A percentile compares a stretch with the other conserved stretches of the same genome.
phyloP scores from a whole-genome alignment of 2,113 vertebrate species.

The Cairina moschata region DNA sequence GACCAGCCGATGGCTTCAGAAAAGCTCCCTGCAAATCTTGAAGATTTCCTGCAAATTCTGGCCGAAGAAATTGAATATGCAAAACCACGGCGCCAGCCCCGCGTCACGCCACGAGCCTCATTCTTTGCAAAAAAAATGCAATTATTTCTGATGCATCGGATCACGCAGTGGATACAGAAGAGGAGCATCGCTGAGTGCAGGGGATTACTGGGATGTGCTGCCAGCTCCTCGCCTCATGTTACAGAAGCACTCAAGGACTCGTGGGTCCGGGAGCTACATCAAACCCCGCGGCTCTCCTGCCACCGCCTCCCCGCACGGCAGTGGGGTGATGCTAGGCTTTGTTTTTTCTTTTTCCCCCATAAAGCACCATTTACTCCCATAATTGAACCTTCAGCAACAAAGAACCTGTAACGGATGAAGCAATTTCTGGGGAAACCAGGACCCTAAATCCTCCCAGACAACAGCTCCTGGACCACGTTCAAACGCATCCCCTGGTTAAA shows the following conservation, averaged over 20 bases:
- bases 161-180: not conserved
- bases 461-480: not conserved
- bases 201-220: not conserved
- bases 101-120: not conserved
- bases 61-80: not conserved
- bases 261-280: accelerated
- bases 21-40: not conserved
- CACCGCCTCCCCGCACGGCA: accelerated
- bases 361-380: not conserved
- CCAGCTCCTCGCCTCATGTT: not conserved
- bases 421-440: not conserved
- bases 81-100: not conserved
- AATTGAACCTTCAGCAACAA: slow-evolving; percentile 14
- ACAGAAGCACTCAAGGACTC: accelerated
- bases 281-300: not conserved
- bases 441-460: slow-evolving; percentile 26
- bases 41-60: not conserved
- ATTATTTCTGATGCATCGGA: accelerated
- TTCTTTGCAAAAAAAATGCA: not conserved
- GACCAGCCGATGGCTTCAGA: not conserved
- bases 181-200: not conserved
- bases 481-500: not conserved
- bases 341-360: not conserved
- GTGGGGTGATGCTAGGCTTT: not conserved
- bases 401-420: slow-evolving; percentile 3